Percentiles rank a stretch among this genome's conserved stretches.
These are phyloP conservation scores for Phoenicopterus ruber DNA, from an alignment of 2,113 vertebrate species.

Conservation along the genomic window DNA sequence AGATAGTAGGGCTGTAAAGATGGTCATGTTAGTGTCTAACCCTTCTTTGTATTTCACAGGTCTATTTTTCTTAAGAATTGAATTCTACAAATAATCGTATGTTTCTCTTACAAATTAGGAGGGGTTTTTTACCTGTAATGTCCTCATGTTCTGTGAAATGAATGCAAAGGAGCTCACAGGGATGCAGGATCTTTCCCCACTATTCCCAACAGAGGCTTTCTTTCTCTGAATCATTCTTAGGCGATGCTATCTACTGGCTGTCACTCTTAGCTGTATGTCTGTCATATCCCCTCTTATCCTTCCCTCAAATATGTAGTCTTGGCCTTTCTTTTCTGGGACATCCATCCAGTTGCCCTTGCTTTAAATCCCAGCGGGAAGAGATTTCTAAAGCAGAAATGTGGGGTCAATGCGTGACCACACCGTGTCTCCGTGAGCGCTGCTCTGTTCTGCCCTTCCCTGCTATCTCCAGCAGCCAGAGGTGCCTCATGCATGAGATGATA, in stretches of 20 bases:
- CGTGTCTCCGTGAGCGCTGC: fast-evolving
- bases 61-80: background rate
- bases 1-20: background rate
- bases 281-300: background rate
- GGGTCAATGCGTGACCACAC: background rate
- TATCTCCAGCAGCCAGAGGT: background rate
- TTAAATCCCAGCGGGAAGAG: background rate
- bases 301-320: background rate
- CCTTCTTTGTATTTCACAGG: background rate
- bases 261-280: background rate
- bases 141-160: background rate
- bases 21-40: background rate
- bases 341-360: background rate
- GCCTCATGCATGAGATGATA: background rate
- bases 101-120: background rate
- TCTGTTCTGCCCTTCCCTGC: background rate
- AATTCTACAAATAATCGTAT: background rate
- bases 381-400: background rate
- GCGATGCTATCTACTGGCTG: background rate
- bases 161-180: background rate
- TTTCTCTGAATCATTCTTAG: background rate
- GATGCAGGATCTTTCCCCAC: background rate
- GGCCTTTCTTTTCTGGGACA: background rate
- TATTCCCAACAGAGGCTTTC: background rate
- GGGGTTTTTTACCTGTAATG: fast-evolving